Base-by-base conservation (phyloP, 2,797 vertebrate genomes). In the Pelodytes ibericus region DNA sequence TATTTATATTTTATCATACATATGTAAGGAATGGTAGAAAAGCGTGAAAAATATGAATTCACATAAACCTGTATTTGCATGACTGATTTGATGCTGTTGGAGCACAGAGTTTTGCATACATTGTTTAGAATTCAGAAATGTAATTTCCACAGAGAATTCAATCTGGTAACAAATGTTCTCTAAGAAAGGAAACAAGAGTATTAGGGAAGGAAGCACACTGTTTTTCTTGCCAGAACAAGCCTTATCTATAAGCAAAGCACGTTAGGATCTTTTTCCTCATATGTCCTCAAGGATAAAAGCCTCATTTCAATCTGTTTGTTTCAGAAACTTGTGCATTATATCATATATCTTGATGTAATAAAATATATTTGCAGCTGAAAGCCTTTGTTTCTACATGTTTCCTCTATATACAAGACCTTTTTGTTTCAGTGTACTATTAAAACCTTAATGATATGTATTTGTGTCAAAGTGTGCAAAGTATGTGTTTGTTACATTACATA, bases 301-400 rank as follows among this genome's bases (percentile, higher is more conserved):
- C 29, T 33, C 59, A 63, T 67, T 77, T 78, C 69, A 78, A 72
- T 78, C 69, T 78, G 69, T 78, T 78, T 77, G 68, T 77, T 72
- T 78, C 62, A 61, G 62, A 78, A 72, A 63, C 15, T 13, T 67
- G 36, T 65, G 39, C 56, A 60, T 66, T 78, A 66, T 70, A 63
- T 76, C 58, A 63, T 69, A 70, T 22, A 72, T 72, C 24, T 71
- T 60, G 41, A 60, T 53, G 53, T 44, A 78, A 66, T 72, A 78
- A 67, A 72, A 72, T 78, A 71, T 72, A 78, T 78, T 67, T 67
- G 22, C 57, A 62, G 33, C 69, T 33, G 47, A 76, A 76, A 71
- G 13, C 47, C 58, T 63, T 71, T 76, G 74, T 57, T 64, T 71
- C 53, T 16, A 8, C 47, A 33, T 47, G 36, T 31, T 22, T 74